Conservation (phyloP, 37 sponge, comb jelly and placozoan species). For the Oscarella lobularis region DNA sequence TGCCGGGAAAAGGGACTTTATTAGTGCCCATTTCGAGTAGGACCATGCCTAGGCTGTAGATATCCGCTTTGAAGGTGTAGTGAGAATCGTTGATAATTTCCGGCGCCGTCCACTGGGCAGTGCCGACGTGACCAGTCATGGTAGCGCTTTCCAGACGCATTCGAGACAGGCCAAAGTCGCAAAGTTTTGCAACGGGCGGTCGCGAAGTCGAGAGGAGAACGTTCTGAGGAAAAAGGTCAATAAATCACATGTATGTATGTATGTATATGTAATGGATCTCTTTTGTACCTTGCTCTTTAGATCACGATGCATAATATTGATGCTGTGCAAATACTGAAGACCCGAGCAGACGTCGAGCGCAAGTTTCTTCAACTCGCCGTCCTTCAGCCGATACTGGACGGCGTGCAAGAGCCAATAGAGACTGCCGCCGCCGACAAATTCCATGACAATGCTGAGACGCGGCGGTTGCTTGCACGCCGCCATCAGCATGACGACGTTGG, state of each 20-base stretch:
- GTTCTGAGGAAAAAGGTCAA: conserved; percentile 5
- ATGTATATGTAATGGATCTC: neutral
- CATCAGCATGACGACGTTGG: conserved; percentile 72
- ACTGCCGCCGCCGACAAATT: conserved; percentile 61
- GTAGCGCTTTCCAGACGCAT: conserved; percentile 74
- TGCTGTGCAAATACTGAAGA: conserved; percentile 70
- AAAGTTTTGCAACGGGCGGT: conserved; percentile 64
- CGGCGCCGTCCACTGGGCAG: conserved; percentile 82
- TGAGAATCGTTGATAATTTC: conserved; percentile 57
- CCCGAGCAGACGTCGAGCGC: conserved; percentile 38
- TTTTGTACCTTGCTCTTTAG: conserved; percentile 28
- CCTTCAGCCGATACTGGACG: conserved; percentile 3
- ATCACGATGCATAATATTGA: conserved; percentile 69
- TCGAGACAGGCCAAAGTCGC: conserved; percentile 80
- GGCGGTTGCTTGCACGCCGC: conserved; percentile 63
- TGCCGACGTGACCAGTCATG: conserved; percentile 85
- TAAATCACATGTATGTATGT: neutral
- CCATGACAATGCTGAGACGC: conserved; percentile 66
- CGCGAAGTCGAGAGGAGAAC: conserved; percentile 24
- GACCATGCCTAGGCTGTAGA: conserved; percentile 80
- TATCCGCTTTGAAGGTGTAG: conserved; percentile 67
- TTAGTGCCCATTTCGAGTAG: conserved; percentile 61
- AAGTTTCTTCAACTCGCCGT: conserved; percentile 14
- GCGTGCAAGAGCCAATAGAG: conserved; percentile 40
- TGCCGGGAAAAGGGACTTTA: conserved; percentile 41